phyloP scores from a whole-genome alignment of 2,888 invertebrate genomes.

The Synanthedon tipuliformis region DNA sequence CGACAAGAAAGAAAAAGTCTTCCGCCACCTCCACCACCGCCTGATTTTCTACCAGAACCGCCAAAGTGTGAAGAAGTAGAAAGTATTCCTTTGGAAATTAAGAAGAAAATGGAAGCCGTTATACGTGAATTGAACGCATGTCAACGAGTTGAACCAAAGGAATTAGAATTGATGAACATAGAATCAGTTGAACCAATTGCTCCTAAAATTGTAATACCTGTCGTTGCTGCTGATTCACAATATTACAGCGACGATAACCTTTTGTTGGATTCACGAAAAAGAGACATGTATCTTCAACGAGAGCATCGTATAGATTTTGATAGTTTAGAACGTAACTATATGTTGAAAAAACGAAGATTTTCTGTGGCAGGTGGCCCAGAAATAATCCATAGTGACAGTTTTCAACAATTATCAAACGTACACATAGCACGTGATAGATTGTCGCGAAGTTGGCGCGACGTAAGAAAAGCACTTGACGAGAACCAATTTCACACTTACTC shows the following conservation, averaged over 20 bases:
- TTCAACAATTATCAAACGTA: conserved; percentile 24
- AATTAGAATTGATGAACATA: conserved; percentile 33
- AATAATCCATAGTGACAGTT: conserved; percentile 45
- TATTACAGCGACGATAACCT: conserved; percentile 50
- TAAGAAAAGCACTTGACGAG: conserved; percentile 32
- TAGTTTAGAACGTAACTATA: conserved; percentile 40
- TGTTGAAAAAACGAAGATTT: conserved; percentile 42
- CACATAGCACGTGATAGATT: conserved; percentile 34
- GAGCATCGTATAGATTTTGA: conserved; percentile 42
- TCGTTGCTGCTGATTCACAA: conserved; percentile 50
- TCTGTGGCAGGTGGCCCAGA: conserved; percentile 53
- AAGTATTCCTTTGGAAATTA: conserved; percentile 64
- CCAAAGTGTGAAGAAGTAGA: conserved; percentile 27
- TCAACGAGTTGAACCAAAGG: conserved; percentile 39
- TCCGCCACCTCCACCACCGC: conserved; percentile 60
- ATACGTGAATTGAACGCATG: conserved; percentile 67
- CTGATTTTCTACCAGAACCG: conserved; percentile 17
- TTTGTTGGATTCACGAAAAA: conserved; percentile 28
- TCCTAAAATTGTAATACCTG: conserved; percentile 58
- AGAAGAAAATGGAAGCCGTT: conserved; percentile 73
- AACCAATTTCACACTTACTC: conserved; percentile 40
- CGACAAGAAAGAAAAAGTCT: conserved; percentile 50
- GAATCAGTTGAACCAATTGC: conserved; percentile 35
- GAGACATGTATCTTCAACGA: conserved; percentile 22
- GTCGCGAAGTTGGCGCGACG: conserved; percentile 55